phyloP scores from a whole-genome alignment of 1,140 invertebrate species.

The Lepidurus couesii region DNA sequence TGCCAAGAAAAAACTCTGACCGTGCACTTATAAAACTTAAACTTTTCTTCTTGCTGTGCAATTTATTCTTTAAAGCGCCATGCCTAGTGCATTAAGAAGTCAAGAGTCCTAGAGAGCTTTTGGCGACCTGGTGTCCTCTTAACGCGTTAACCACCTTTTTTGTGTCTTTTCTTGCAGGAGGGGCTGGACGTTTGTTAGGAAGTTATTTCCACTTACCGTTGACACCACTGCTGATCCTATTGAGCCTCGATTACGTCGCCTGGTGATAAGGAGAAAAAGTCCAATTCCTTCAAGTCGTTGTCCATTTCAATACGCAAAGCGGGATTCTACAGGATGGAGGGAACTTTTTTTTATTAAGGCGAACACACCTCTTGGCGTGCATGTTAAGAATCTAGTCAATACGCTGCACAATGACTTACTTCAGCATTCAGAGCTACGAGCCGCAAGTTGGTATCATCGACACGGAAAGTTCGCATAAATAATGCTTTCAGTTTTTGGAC shows the following conservation, averaged over 20 bases:
- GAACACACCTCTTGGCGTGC: conserved; percentile 23
- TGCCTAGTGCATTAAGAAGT: not conserved
- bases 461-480: conserved; percentile 61
- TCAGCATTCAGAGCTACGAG: conserved; percentile 52
- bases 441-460: conserved; percentile 48
- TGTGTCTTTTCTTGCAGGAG: not conserved
- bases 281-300: conserved; percentile 70
- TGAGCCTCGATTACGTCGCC: conserved; percentile 60
- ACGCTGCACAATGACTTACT: conserved; percentile 43
- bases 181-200: not conserved
- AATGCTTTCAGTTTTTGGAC: conserved; percentile 73
- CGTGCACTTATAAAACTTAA: no score
- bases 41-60: no score
- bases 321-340: conserved; percentile 51
- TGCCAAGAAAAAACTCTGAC: no score
- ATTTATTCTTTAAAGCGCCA: no score
- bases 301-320: conserved; percentile 66
- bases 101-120: not conserved
- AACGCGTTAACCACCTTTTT: not conserved
- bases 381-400: conserved; percentile 32
- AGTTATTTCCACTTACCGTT: not conserved
- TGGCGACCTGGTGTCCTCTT: not conserved
- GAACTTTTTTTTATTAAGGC: conserved; percentile 25
- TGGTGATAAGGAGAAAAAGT: conserved; percentile 76
- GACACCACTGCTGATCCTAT: not conserved